A percentile compares a stretch with the other conserved stretches of the same genome.
phyloP scores from a whole-genome alignment of 2,113 vertebrate genomes.

The Myotis brandtii region DNA sequence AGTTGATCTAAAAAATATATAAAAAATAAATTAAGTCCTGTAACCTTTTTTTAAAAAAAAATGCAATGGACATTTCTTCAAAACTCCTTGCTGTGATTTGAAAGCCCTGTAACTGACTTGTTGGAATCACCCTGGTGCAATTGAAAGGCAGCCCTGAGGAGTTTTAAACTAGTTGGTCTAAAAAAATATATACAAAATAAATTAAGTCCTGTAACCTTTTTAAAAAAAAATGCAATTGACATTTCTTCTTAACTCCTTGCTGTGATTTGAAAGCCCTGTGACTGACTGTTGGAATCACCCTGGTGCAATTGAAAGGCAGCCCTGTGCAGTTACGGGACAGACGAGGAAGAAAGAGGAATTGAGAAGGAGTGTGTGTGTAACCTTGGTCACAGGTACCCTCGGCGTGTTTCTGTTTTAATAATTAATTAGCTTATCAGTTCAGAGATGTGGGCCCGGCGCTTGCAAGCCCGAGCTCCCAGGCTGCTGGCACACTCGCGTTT shows the following conservation, averaged over 20 bases:
- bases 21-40: too few relatives aligned
- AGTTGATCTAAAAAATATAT: not conserved
- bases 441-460: constrained; percentile 70
- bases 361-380: constrained; percentile 49
- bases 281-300: not conserved
- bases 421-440: constrained; percentile 75
- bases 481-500: constrained; percentile 62
- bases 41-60: not conserved
- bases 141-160: not conserved
- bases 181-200: not conserved
- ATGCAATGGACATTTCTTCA: not conserved
- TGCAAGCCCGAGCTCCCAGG: constrained; percentile 52
- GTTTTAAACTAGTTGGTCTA: not conserved
- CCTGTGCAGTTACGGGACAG: not conserved
- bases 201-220: not conserved
- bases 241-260: not conserved
- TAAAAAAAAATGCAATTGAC: not conserved
- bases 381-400: constrained; percentile 22
- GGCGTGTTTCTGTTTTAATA: constrained; percentile 80
- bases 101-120: too few relatives aligned
- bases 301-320: not conserved
- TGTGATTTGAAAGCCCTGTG: not conserved
- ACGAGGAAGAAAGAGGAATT: constrained; percentile 61
- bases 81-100: too few relatives aligned
- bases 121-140: not conserved